phyloP scores from a whole-genome alignment of 2,113 vertebrate genomes.

The Pachycephala philippinensis region DNA sequence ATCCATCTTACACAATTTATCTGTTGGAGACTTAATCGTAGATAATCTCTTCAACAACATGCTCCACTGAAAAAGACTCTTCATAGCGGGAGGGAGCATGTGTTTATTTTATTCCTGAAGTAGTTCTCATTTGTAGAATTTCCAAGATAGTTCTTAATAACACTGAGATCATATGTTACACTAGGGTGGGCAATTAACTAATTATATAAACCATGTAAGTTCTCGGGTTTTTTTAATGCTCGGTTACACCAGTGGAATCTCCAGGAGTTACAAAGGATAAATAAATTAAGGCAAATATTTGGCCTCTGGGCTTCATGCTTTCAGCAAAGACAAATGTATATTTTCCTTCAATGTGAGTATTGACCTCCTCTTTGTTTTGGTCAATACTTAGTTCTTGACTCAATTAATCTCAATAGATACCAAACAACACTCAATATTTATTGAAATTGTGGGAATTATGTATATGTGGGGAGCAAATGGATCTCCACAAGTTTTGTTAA shows the following conservation, averaged over 20 bases:
- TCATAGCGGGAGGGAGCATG: neutral
- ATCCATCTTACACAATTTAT: neutral
- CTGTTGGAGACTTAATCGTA: neutral
- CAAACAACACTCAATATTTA: neutral
- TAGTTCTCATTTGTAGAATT: neutral
- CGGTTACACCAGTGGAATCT: neutral
- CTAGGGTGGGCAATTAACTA: neutral
- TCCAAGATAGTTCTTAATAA: neutral
- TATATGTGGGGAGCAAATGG: neutral
- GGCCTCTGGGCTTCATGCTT: neutral
- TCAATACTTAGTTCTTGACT: constrained; percentile 3
- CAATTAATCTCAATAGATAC: constrained; percentile 5
- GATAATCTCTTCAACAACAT: neutral
- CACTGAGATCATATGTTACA: neutral
- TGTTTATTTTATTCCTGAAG: neutral
- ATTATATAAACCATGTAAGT: neutral
- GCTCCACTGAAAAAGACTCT: neutral
- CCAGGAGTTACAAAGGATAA: neutral
- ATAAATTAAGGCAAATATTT: neutral
- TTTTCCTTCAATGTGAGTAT: neutral
- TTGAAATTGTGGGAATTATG: neutral
- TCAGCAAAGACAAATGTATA: neutral
- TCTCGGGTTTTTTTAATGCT: neutral
- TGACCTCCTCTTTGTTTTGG: neutral
- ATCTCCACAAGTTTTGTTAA: neutral